Evolutionary conservation across 2,797 vertebrate species (phyloP).

Genomic region (Hirundo rustica): DNA sequence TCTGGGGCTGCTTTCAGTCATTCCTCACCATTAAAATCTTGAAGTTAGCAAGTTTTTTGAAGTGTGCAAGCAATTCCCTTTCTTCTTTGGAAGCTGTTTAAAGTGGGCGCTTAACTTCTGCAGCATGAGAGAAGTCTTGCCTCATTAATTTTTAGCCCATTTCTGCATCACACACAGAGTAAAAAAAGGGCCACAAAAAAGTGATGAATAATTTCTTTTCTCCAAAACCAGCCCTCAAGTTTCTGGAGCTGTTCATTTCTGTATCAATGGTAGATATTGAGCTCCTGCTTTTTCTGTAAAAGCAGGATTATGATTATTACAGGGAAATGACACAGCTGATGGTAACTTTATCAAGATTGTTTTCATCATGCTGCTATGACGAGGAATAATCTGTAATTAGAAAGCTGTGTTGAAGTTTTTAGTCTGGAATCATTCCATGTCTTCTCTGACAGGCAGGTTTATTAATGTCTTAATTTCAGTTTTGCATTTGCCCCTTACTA

Average conservation of each 20-base stretch:
- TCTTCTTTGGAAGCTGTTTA: not conserved
- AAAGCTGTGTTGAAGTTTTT: not conserved
- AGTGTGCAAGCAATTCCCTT: not conserved
- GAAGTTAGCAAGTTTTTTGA: not conserved
- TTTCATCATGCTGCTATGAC: constrained; percentile 13
- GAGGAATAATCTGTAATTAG: constrained; percentile 45
- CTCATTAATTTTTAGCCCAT: not conserved
- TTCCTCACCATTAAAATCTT: not conserved
- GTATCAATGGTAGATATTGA: not conserved
- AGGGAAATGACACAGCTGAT: constrained; percentile 26
- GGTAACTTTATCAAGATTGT: constrained; percentile 44
- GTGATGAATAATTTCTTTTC: not conserved
- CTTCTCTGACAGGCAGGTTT: not conserved
- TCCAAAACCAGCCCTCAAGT: not conserved
- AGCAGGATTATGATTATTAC: not conserved
- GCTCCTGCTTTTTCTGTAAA: not conserved
- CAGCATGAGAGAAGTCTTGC: not conserved
- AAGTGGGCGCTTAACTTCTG: not conserved
- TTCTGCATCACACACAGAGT: not conserved
- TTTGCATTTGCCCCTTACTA: not conserved
- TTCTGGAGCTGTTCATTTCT: not conserved
- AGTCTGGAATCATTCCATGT: not conserved
- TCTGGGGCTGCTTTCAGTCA: not conserved
- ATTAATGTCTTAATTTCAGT: not conserved
- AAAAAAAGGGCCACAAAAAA: not conserved